phyloP scores from a whole-genome alignment of 2,888 invertebrate species.

The Periphyllus acericola region DNA sequence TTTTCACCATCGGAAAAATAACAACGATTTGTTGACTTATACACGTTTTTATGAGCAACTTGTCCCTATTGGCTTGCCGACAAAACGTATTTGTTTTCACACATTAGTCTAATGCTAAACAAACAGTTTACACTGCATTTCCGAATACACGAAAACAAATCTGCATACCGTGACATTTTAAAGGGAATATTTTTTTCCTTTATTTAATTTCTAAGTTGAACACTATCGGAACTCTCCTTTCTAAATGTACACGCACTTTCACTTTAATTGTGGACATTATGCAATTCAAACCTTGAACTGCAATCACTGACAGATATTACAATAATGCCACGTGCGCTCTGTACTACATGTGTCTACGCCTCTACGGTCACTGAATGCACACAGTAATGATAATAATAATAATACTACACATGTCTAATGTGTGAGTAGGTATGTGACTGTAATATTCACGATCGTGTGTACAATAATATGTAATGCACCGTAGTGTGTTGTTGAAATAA shows the following conservation, averaged over 20 bases:
- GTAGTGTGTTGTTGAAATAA: background rate
- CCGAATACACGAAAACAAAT: background rate
- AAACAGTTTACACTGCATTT: background rate
- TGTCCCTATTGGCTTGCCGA: conserved; percentile 2
- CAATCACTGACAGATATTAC: conserved; percentile 46
- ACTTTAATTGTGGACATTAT: conserved; percentile 59
- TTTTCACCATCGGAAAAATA: background rate
- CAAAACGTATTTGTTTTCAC: conserved; percentile 2
- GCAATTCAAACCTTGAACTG: conserved; percentile 57
- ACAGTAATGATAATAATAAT: background rate
- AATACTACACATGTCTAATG: too few relatives aligned
- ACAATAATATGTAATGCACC: background rate
- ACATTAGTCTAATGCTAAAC: background rate
- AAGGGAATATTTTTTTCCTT: background rate
- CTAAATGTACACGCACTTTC: conserved; percentile 53
- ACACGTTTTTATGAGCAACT: background rate
- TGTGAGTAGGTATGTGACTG: too few relatives aligned
- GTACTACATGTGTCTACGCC: background rate
- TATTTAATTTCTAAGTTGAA: conserved; percentile 1
- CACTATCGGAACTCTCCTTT: conserved; percentile 43
- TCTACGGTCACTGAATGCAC: background rate
- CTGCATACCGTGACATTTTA: background rate
- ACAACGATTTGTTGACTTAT: background rate
- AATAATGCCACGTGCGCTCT: conserved; percentile 16
- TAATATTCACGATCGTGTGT: background rate